phyloP scores from a whole-genome alignment of 2,113 vertebrate genomes.

The Cranoglanis bouderius region DNA sequence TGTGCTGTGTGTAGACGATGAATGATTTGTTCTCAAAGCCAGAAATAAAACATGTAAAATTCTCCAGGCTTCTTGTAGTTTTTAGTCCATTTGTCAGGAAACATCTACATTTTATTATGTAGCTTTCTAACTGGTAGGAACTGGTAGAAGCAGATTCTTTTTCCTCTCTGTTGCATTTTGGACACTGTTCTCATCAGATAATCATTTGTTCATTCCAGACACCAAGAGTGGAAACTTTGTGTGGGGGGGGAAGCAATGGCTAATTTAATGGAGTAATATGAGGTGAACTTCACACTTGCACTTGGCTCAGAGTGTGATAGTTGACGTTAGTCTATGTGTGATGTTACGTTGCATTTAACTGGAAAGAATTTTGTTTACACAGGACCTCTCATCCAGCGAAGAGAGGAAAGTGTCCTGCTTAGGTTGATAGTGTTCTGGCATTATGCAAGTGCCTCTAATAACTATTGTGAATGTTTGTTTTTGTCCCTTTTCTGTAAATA shows the following conservation, averaged over 20 bases:
- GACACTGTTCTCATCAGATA: neutral
- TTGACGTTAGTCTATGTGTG: neutral
- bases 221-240: neutral
- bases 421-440: neutral
- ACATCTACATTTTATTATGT: neutral
- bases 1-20: neutral
- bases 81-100: neutral
- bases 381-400: neutral
- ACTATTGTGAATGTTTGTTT: neutral
- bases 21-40: constrained; percentile 1
- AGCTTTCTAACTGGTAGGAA: neutral
- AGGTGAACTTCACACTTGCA: neutral
- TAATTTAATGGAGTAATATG: neutral
- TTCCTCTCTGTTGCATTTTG: neutral
- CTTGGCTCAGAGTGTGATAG: neutral
- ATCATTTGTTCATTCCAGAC: neutral
- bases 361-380: constrained; percentile 32
- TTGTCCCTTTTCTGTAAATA: neutral
- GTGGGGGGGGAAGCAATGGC: neutral
- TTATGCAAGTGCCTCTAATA: neutral
- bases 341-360: neutral
- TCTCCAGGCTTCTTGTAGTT: neutral
- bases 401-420: neutral
- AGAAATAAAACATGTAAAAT: neutral
- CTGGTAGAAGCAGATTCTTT: neutral